Evolutionary conservation across 2,888 invertebrate genomes (phyloP), one percentile per base, ranked within the genome.

Genomic region (Andrena hattorfiana): DNA sequence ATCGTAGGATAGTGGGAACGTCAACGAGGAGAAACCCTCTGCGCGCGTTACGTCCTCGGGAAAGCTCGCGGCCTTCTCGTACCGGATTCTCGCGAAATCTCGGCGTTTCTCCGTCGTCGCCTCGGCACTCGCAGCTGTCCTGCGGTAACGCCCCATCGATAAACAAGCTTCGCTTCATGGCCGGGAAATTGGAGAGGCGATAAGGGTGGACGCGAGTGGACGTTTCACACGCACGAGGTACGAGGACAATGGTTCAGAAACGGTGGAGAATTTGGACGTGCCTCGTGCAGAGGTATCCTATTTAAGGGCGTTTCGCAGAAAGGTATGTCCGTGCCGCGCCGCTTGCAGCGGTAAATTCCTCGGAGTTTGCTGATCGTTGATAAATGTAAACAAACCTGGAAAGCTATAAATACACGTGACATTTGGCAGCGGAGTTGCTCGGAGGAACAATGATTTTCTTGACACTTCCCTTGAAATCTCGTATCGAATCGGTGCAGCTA

Each of bases 131-230:
- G 3, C 54, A 35, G n/a, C 30, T 51, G 16, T 54, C 23, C 10
- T 8, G 16, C 23, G 71, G 70, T 6, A 67, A 81, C 81, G 75
- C 59, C 76, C 81, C 32, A 23, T 26, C 28, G 59, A 26, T 64
- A 42, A 64, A 51, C 20, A n/a, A 30, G 56, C 32, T 10, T 23
- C 20, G 5, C 10, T 70, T 16, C 8, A 2, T 16, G 3, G 4
- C 7, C 28, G 48, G 7, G 49, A 68, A 54, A n/a, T 16, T 48
- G 32, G 30, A 10, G 32, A 51, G 63, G 10, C 20, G 5, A 13
- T 1, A 13, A 30, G 28, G 28, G 59, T 32, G 68, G 51, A 69
- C 23, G 42, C n/a, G 10, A 20, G 13, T 23, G n/a, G 13, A 23
- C 30, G 13, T 20, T 30, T 5, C 0, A 10, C 49, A 23, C 2